Evolutionary conservation across 2,888 invertebrate species (phyloP), one percentile per base, ranked within the genome.

Genomic region (Eupithecia centaureata): DNA sequence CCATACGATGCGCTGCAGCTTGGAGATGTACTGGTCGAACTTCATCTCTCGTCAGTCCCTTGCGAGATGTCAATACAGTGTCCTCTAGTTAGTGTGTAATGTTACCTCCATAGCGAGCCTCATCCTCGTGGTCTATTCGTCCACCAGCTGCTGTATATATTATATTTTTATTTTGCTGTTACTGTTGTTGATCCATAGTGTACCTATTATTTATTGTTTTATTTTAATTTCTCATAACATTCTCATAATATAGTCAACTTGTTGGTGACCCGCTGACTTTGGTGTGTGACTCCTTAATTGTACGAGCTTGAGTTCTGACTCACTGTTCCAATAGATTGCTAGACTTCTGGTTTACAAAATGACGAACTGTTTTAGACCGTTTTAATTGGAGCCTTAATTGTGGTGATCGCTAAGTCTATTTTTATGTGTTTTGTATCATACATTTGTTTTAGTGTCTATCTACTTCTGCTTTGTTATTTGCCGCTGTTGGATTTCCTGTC

Each of bases 31-130:
- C 42, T 42, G n/a, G 1, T n/a, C 42, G 42, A 42, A 42, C 42
- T 42, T 42, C n/a, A n/a, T n/a, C n/a, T n/a, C n/a, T n/a, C n/a
- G n/a, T n/a, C n/a, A n/a, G n/a, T n/a, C n/a, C n/a, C n/a, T n/a
- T n/a, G n/a, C n/a, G n/a, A n/a, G n/a, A n/a, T n/a, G n/a, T n/a
- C n/a, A n/a, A n/a, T 12, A 12, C 8, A 7, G n/a, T 38, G n/a
- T n/a, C 38, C n/a, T 38, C 38, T 38, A 1, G n/a, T 38, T n/a
- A n/a, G 42, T 42, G 22, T 47, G 12, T 47, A 42, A 42, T 38
- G 18, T 47, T 71, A 93, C 93, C 93, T 99, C 99, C 98, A 99
- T 99, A 88, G 98, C 97, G 69, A 98, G 94, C 72, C 97, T 95
- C 77, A 96, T 94, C 73, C 93, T 85, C 12, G 95, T 94, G 79